phyloP scores from a whole-genome alignment of 2,797 vertebrate genomes.

The Botia kubotai region DNA sequence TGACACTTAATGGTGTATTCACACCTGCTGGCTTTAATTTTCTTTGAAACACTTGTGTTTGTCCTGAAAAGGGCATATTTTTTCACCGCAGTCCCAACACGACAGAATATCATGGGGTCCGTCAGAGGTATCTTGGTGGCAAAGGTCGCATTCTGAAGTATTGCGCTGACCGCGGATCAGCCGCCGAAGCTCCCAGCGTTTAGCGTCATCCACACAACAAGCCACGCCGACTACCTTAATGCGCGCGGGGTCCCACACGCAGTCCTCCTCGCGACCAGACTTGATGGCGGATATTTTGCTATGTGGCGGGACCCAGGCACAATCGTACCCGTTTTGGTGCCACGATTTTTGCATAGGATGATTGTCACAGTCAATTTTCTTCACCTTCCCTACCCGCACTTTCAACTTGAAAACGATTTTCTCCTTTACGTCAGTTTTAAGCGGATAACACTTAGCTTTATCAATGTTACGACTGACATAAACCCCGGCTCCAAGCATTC shows the following conservation, averaged over 20 bases:
- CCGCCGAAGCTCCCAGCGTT: conserved; percentile 41
- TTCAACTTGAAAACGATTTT: conserved; percentile 63
- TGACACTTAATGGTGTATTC: not conserved
- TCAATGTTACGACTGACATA: conserved; percentile 65
- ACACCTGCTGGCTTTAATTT: not conserved
- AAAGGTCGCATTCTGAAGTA: conserved; percentile 23
- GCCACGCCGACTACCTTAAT: conserved; percentile 59
- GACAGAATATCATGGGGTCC: conserved; percentile 46
- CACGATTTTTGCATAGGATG: conserved; percentile 60
- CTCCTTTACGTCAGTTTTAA: conserved; percentile 29
- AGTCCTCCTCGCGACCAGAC: conserved; percentile 64
- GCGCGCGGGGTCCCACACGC: conserved; percentile 65
- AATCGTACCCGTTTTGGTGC: conserved; percentile 62
- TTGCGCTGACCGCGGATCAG: conserved; percentile 20
- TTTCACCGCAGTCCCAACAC: conserved; percentile 59
- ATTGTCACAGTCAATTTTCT: conserved; percentile 64
- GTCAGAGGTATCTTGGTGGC: not conserved
- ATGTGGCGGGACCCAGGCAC: conserved; percentile 62
- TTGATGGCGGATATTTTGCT: conserved; percentile 51
- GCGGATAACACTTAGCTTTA: conserved; percentile 66
- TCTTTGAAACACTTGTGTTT: conserved; percentile 48
- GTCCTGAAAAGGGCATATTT: conserved; percentile 60
- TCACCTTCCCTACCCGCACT: conserved; percentile 63
- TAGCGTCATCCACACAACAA: conserved; percentile 50
- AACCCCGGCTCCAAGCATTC: conserved; percentile 64